These are phyloP conservation scores for Leptocoma aspasia DNA, from an alignment of 2,113 vertebrate genomes.

Conservation along the genomic window DNA sequence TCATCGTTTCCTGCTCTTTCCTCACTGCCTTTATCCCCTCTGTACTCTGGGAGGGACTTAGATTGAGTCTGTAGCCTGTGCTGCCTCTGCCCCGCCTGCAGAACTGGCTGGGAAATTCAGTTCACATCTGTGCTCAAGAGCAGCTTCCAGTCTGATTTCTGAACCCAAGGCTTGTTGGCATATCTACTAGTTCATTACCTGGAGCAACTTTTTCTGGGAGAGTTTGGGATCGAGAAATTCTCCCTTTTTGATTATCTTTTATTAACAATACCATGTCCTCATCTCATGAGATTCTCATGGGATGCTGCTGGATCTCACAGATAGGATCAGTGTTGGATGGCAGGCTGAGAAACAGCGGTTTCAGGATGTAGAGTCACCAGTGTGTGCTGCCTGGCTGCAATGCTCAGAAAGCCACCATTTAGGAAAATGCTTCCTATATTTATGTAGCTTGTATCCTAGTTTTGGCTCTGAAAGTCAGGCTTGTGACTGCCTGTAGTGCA, in stretches of 20 bases:
- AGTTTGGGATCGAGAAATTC: neutral
- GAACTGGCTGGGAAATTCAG: neutral
- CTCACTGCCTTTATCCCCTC: neutral
- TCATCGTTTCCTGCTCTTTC: rapidly evolving
- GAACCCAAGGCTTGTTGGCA: neutral
- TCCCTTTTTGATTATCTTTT: neutral
- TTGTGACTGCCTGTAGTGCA: neutral
- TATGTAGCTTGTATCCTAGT: neutral
- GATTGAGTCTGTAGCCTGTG: neutral
- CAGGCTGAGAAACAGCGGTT: neutral
- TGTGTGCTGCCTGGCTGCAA: neutral
- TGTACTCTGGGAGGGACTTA: neutral
- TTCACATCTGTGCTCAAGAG: neutral
- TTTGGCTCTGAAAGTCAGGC: neutral
- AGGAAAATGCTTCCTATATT: conserved; percentile 15
- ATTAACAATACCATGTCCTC: neutral
- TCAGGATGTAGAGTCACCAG: neutral
- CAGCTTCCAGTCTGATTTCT: neutral
- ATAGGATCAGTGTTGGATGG: neutral
- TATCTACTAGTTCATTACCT: neutral
- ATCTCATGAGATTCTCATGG: neutral
- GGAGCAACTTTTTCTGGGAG: neutral
- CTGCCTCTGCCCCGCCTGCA: neutral
- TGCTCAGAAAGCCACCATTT: neutral
- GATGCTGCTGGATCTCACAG: neutral